phyloP scores from a whole-genome alignment of 1,140 invertebrate genomes.

The Pantala flavescens region DNA sequence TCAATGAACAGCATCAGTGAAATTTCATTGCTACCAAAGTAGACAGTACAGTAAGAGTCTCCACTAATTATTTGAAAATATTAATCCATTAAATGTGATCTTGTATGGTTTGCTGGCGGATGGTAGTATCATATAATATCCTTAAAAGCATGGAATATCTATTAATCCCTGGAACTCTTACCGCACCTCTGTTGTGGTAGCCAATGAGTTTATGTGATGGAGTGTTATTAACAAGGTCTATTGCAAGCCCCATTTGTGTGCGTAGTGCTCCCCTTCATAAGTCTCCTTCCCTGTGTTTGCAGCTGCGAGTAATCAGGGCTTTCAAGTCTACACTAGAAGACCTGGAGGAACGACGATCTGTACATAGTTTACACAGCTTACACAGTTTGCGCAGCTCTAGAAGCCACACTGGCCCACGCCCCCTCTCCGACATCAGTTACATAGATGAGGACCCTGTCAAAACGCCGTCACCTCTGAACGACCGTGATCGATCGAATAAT shows the following conservation, averaged over 20 bases:
- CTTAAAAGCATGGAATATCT: background rate
- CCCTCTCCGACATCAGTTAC: slow-evolving; percentile 81
- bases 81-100: too few species aligned
- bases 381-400: slow-evolving; percentile 82
- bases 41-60: slow-evolving; percentile 2
- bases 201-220: slow-evolving; percentile 14
- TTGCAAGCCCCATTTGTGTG: slow-evolving; percentile 24
- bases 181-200: slow-evolving; percentile 14
- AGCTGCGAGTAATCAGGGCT: slow-evolving; percentile 99
- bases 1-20: slow-evolving; percentile 16
- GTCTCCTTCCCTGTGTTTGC: slow-evolving; percentile 54
- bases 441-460: slow-evolving; percentile 76
- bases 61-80: background rate
- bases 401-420: slow-evolving; percentile 65
- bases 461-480: slow-evolving; percentile 42
- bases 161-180: slow-evolving; percentile 8
- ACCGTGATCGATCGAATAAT: slow-evolving; percentile 37
- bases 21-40: slow-evolving; percentile 12
- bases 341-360: slow-evolving; percentile 94
- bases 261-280: slow-evolving; percentile 22
- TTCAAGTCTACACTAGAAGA: slow-evolving; percentile 99
- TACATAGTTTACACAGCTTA: slow-evolving; percentile 94
- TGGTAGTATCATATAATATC: background rate
- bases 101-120: background rate
- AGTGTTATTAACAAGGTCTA: slow-evolving; percentile 15